Evolutionary conservation across 1,140 invertebrate species (phyloP).

Genomic region (Sipha flava): DNA sequence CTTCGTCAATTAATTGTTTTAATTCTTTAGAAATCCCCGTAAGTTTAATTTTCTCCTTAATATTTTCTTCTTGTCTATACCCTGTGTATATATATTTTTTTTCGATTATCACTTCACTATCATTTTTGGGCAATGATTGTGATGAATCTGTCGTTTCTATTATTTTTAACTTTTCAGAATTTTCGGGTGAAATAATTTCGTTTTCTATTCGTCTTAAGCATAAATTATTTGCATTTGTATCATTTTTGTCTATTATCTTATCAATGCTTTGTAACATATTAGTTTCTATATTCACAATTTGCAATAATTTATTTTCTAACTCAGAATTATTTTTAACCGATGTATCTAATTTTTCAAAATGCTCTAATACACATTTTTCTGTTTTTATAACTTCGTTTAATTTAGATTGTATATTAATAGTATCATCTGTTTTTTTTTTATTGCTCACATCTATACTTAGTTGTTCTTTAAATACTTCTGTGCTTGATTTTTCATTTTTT

Average conservation of each 20-base stretch:
- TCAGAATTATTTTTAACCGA: constrained; percentile 43
- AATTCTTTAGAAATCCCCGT: background rate
- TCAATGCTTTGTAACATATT: constrained; percentile 36
- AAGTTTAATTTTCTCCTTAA: background rate
- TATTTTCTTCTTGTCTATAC: constrained; percentile 15
- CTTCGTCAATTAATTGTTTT: background rate
- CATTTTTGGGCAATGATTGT: background rate
- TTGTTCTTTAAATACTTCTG: background rate
- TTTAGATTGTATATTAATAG: constrained; percentile 31
- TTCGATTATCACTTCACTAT: background rate
- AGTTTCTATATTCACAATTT: constrained; percentile 38
- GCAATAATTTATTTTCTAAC: constrained; percentile 35
- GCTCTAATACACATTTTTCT: constrained; percentile 38
- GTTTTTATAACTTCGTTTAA: constrained; percentile 38
- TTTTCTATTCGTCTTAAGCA: background rate
- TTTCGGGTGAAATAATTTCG: background rate
- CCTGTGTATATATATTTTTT: background rate
- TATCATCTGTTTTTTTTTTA: background rate
- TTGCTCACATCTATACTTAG: background rate
- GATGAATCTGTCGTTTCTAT: background rate
- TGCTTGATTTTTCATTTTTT: background rate
- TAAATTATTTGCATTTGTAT: background rate
- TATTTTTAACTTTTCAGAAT: background rate
- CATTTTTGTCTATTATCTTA: constrained; percentile 24
- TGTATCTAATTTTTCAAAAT: constrained; percentile 37